Base-by-base conservation (phyloP, 2,113 vertebrate genomes). In the Peromyscus leucopus region DNA sequence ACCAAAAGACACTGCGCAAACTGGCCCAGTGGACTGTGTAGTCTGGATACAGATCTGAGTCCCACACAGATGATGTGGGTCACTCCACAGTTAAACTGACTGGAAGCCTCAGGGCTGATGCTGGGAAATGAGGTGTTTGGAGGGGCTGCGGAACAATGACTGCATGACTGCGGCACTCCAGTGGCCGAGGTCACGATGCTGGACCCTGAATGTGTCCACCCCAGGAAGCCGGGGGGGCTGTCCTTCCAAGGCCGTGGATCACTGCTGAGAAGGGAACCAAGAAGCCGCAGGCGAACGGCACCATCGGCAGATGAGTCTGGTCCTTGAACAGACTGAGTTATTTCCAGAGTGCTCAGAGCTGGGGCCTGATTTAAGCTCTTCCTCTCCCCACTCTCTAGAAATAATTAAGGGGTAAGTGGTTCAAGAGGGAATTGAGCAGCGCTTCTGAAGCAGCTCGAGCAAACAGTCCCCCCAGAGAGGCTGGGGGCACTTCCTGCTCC, bases 341-440 rank as follows among this genome's bases (percentile, higher is more conserved):
- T 85, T 76, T 93, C 93, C 84, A 21, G 31, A 67, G 28, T 36
- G n/a, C 93, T 78, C 74, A 42, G 79, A 9, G 26, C 83, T 48
- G 28, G 74, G 95, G 69, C 57, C 93, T 42, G 90, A 76, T 19
- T 71, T 42, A n/a, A 80, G 51, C 31, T 51, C 90, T 71, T 55
- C 65, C 74, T 11, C 94, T 83, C 57, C 78, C 36, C 0, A 21
- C 89, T 96, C 96, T 96, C 46, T 3, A 76, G 97, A 96, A 95
- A 93, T 93, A 97, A 97, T 94, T 93, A 92, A 1, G 7, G 96
- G 91, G 90, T 96, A 94, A 96, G 91, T 93, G 91, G 96, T 55
- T 96, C 91, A 84, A 95, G 95, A 94, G 95, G 91, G 69, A 94
- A 75, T 36, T n/a, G 90, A 97, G 94, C 93, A 95, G 94, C 0